Evolutionary conservation across 2,797 vertebrate species (phyloP), one percentile per base, ranked within the genome.

Genomic region (Tolypeutes matacus): DNA sequence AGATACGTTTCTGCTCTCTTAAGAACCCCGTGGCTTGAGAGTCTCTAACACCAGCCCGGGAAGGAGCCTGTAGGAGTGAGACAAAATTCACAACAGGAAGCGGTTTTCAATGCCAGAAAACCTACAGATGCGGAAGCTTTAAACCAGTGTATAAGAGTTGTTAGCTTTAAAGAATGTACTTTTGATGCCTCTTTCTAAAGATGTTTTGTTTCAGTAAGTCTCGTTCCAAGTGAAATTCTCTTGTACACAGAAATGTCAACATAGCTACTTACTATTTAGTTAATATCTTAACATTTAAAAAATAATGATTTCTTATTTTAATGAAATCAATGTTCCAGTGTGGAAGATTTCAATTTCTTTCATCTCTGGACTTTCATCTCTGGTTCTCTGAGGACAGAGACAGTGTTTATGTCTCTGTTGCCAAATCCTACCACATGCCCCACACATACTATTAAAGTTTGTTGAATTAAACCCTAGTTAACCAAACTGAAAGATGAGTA

Each of bases 261-360:
- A 46, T 12, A 29, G 27, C 25, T 69, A 67, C 31, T 82, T 34
- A 93, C 20, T 89, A 51, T 49, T 84, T 64, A 83, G 34, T 42
- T 62, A 89, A 73, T 69, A 62, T 80, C 78, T 58, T 67, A 69
- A 31, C 36, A 60, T 27, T 77, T 91, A 62, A 67, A 64, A 77
- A 17, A 51, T 82, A 76, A 29, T n/a, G 39, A 83, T 62, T 89
- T 94, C 70, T 72, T 83, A 83, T 49, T 81, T 89, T 86, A 92
- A 82, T 78, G 18, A 49, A 91, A 88, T 91, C 34, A 34, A n/a
- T 78, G n/a, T 78, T 84, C 39, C 51, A 84, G 12, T 58, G 34
- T 75, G 58, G 6, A 94, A 90, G 7, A 25, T 60, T 60, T 81
- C 80, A n/a, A 69, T 92, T 86, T 36, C 56, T 77, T 83, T 73